Percentiles rank a stretch among this genome's conserved stretches.
Conservation (phyloP, 2,888 invertebrate species). For the Yponomeuta plumbellus region DNA sequence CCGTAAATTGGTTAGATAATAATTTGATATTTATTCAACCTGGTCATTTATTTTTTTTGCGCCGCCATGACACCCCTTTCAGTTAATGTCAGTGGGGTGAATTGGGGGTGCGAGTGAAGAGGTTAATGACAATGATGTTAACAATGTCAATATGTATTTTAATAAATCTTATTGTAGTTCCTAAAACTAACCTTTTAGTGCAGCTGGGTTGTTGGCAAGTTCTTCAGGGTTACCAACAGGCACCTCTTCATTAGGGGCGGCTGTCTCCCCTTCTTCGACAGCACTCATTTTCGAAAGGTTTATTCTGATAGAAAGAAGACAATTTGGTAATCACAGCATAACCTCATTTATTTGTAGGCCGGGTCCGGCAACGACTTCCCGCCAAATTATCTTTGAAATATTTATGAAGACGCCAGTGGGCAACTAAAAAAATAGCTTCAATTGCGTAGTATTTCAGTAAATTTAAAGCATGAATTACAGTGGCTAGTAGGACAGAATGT, state of each 20-base stretch:
- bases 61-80: too few species aligned
- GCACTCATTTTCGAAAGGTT: constrained; percentile 45
- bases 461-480: background rate
- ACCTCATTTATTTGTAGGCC: constrained; percentile 12
- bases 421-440: background rate
- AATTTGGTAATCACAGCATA: background rate
- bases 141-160: too few species aligned
- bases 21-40: too few species aligned
- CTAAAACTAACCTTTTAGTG: constrained; percentile 71
- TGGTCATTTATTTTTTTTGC: too few species aligned
- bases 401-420: background rate
- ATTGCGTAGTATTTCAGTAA: background rate
- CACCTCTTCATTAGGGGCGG: constrained; percentile 48
- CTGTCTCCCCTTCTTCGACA: constrained; percentile 55
- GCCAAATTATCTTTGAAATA: constrained; percentile 14
- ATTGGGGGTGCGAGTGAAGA: too few species aligned
- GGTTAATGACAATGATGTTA: too few species aligned
- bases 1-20: too few species aligned
- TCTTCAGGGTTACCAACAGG: constrained; percentile 76
- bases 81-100: too few species aligned
- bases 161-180: background rate
- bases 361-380: constrained; percentile 14
- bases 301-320: background rate
- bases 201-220: constrained; percentile 78
- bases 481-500: background rate